Percentiles rank a stretch among this genome's conserved stretches.
Conservation (phyloP, 1,140 invertebrate species). For the Nylanderia fulva region DNA sequence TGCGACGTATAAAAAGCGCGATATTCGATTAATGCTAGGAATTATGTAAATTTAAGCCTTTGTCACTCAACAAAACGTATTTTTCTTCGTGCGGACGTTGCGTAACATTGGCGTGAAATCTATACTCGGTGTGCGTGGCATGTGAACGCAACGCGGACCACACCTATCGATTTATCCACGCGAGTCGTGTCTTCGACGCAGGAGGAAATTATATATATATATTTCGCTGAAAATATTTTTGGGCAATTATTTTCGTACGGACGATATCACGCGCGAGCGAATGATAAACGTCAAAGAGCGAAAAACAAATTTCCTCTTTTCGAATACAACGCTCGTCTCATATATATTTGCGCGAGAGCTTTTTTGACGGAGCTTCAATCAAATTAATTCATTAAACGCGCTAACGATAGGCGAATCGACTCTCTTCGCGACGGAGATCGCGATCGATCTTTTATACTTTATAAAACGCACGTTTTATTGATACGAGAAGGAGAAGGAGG, state of each 20-base stretch:
- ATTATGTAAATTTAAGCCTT: background rate
- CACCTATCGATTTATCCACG: slow-evolving; percentile 43
- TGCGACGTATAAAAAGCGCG: background rate
- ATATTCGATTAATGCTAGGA: background rate
- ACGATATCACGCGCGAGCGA: background rate
- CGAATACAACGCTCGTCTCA: background rate
- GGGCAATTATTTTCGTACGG: background rate
- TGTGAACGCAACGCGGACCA: background rate
- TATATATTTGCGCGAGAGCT: background rate
- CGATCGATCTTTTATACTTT: slow-evolving; percentile 21
- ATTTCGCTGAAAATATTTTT: background rate
- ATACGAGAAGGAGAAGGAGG: slow-evolving; percentile 21
- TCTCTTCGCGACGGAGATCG: slow-evolving; percentile 44
- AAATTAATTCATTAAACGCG: slow-evolving; percentile 44
- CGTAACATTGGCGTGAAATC: slow-evolving; percentile 33
- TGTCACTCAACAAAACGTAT: background rate
- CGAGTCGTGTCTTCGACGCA: slow-evolving; percentile 18
- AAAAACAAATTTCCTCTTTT: background rate
- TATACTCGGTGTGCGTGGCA: slow-evolving; percentile 37
- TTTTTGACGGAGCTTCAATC: slow-evolving; percentile 52
- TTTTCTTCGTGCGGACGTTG: slow-evolving; percentile 35
- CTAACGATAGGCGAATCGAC: background rate
- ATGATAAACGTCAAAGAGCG: background rate
- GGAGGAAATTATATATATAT: background rate
- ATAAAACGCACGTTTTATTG: slow-evolving; percentile 22